Percentiles rank a stretch among this genome's conserved stretches.
Conservation (phyloP, 1,140 invertebrate species). For the Solenopsis fugax region DNA sequence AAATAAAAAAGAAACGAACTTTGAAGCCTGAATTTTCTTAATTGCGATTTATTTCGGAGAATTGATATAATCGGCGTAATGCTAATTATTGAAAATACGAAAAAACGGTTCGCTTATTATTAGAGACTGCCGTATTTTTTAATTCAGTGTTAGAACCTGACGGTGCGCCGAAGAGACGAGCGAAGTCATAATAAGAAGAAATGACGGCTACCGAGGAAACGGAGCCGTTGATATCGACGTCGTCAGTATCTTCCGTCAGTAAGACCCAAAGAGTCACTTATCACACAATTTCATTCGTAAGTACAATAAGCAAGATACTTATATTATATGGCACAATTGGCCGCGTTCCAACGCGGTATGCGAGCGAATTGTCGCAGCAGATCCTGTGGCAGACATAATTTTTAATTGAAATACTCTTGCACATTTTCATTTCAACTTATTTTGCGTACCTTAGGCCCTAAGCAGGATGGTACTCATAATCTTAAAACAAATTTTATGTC, state of each 20-base stretch:
- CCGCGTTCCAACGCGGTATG: not conserved
- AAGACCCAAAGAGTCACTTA: constrained; percentile 72
- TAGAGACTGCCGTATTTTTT: not conserved
- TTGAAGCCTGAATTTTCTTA: not conserved
- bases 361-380: not conserved
- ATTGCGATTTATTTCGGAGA: not conserved
- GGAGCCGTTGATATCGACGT: constrained; percentile 75
- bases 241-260: constrained; percentile 12
- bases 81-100: not conserved
- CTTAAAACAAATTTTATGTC: too few species aligned
- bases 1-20: constrained; percentile 44
- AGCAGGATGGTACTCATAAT: too few species aligned
- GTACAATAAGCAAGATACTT: constrained; percentile 34
- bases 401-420: not conserved
- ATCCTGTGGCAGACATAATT: not conserved
- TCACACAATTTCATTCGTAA: constrained; percentile 76
- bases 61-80: not conserved
- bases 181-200: constrained; percentile 13
- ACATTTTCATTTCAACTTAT: not conserved
- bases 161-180: not conserved
- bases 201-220: constrained; percentile 80
- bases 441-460: not conserved
- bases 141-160: not conserved
- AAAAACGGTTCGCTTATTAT: not conserved
- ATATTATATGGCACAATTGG: not conserved